A percentile compares a stretch with the other conserved stretches of the same genome.
These are phyloP conservation scores for Ceryle rudis DNA, from an alignment of 2,797 vertebrate genomes.

Conservation along the genomic window DNA sequence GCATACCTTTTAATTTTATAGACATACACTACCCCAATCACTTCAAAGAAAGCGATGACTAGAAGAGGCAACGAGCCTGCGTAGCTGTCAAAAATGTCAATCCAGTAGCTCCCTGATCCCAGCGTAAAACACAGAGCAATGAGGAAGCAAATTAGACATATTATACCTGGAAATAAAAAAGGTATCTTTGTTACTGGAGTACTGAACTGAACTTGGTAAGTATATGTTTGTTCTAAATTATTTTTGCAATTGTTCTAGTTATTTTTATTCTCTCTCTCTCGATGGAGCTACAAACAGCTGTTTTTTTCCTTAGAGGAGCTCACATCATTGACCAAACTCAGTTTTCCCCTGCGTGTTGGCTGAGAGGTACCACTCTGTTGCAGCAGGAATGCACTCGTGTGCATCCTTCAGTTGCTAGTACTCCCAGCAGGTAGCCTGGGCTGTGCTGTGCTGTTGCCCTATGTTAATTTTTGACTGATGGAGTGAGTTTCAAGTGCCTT, in stretches of 20 bases:
- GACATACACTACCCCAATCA: slow-evolving; percentile 80
- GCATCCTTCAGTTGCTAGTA: not conserved
- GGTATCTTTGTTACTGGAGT: not conserved
- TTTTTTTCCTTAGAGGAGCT: not conserved
- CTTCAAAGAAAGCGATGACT: slow-evolving; percentile 87
- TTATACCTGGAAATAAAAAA: slow-evolving; percentile 70
- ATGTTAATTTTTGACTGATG: not conserved
- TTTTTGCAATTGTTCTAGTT: not conserved
- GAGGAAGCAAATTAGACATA: slow-evolving; percentile 82
- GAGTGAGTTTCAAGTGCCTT: not conserved
- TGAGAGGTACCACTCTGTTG: not conserved
- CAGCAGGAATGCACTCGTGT: not conserved
- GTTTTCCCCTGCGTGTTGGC: not conserved
- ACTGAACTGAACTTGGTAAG: not conserved
- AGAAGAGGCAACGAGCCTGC: slow-evolving; percentile 87
- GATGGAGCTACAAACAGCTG: accelerated
- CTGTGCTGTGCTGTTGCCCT: not conserved
- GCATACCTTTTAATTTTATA: slow-evolving; percentile 86
- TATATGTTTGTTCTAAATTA: not conserved
- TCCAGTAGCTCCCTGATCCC: slow-evolving; percentile 93
- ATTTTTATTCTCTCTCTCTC: not conserved
- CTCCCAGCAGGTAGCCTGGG: not conserved
- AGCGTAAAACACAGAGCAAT: slow-evolving; percentile 84
- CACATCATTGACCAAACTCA: not conserved
- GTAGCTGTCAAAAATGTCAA: slow-evolving; percentile 89